Conservation (phyloP, 2,888 invertebrate genomes). For the Lepidonotus clava region DNA sequence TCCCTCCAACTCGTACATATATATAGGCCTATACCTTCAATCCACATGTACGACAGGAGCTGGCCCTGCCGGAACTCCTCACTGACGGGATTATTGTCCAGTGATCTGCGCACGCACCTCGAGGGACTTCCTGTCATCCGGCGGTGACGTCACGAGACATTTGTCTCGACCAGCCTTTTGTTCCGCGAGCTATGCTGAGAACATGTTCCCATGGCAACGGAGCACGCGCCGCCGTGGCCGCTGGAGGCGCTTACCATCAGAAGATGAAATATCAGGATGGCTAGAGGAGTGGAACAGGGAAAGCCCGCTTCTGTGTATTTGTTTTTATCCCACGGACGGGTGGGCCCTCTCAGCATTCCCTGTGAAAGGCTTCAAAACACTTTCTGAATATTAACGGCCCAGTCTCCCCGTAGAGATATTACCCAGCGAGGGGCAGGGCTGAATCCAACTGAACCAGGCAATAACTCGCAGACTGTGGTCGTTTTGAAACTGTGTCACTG, state of each 20-base stretch:
- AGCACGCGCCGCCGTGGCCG: not conserved
- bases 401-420: not conserved
- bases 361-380: too few relatives aligned
- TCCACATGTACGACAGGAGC: too few relatives aligned
- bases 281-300: too few relatives aligned
- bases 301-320: too few relatives aligned
- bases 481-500: too few relatives aligned
- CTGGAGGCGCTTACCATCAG: not conserved
- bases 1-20: too few relatives aligned
- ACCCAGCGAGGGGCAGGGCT: not conserved
- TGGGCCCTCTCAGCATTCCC: too few relatives aligned
- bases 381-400: constrained; percentile 3
- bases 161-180: not conserved
- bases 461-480: too few relatives aligned
- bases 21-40: too few relatives aligned
- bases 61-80: not conserved
- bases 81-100: constrained; percentile 10
- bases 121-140: constrained; percentile 6
- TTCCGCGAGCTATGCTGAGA: not conserved
- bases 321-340: too few relatives aligned
- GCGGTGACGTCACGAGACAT: constrained; percentile 20
- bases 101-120: constrained; percentile 23
- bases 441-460: not conserved
- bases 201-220: not conserved
- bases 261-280: constrained; percentile 5